phyloP scores from a whole-genome alignment of 2,888 invertebrate species.

The Dastarcus helophoroides region DNA sequence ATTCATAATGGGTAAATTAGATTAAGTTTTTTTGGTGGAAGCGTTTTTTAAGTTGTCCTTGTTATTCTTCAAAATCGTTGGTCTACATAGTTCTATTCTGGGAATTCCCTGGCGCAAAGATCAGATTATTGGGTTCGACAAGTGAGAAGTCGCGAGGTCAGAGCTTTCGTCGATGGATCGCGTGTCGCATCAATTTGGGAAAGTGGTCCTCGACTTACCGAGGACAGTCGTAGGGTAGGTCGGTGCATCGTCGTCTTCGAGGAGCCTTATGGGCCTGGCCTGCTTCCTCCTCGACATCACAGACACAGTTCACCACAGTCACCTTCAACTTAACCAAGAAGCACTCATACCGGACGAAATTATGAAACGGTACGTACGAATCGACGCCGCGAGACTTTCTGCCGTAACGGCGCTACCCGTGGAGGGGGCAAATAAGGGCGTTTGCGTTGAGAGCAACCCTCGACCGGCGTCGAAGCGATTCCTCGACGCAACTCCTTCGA shows the following conservation, averaged over 20 bases:
- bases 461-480: conserved; percentile 30
- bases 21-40: too few relatives aligned
- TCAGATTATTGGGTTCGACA: too few relatives aligned
- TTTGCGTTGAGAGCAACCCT: conserved; percentile 34
- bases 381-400: conserved; percentile 39
- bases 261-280: conserved; percentile 41
- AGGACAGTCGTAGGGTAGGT: conserved; percentile 17
- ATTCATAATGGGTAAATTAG: too few relatives aligned
- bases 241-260: conserved; percentile 38
- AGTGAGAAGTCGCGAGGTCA: too few relatives aligned
- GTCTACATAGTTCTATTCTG: too few relatives aligned
- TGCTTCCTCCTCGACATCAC: conserved; percentile 45
- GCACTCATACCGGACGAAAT: conserved; percentile 18
- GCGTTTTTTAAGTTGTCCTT: too few relatives aligned
- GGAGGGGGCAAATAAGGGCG: conserved; percentile 36
- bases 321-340: conserved; percentile 21
- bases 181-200: too few relatives aligned
- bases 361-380: conserved; percentile 32
- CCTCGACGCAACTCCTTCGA: conserved; percentile 21
- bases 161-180: too few relatives aligned
- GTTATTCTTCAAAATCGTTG: too few relatives aligned
- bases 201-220: conserved; percentile 24
- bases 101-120: too few relatives aligned
- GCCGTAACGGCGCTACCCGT: conserved; percentile 33
- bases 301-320: conserved; percentile 27